Base-by-base conservation (phyloP, 35 echinoderm and acorn worm species). In the Chiridota heheva region DNA sequence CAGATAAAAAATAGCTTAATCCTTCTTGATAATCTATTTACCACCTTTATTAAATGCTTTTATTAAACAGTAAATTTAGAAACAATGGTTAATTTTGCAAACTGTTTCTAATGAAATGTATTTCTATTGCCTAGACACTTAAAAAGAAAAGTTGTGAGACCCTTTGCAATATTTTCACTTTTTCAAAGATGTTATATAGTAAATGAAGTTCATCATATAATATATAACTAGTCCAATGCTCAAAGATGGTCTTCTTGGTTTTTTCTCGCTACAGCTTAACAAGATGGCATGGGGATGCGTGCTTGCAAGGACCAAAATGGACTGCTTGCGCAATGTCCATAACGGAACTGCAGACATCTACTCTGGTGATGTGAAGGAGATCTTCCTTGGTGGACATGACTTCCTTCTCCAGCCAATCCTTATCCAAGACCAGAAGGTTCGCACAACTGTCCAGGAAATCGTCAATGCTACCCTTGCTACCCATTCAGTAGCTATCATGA, bases 361-460 rank as follows among this genome's bases (percentile, higher is more conserved):
- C 58, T 80, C 83, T 7, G 73, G 83, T 2, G 56, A 98, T 47
- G 39, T 84, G 0, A 47, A 66, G 63, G 86, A 91, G 40, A 89
- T 85, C 26, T 98, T 98, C 89, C 91, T 91, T 45, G 95, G 89
- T 53, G 95, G 95, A 39, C 85, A 68, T 13, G 95, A 98, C 35
- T 82, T 98, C 57, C 55, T 85, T 30, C 81, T 88, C 7, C 84
- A 91, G 29, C 95, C 95, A 76, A 72, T 98, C 44, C 70, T 98
- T 40, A 86, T 67, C 24, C 66, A 86, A 40, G 69, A 90, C 45
- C 60, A 29, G 29, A 60, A 74, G 28, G 44, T 80, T 22, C 76
- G 85, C 60, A 25, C 4, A 0, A 77, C 17, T 45, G 37, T 78
- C 31, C 36, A 81, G 20, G 44, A 83, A 30, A 60, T 51, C 56